phyloP scores from a whole-genome alignment of 1,140 invertebrate genomes.

The Rhyacophila brunnea region DNA sequence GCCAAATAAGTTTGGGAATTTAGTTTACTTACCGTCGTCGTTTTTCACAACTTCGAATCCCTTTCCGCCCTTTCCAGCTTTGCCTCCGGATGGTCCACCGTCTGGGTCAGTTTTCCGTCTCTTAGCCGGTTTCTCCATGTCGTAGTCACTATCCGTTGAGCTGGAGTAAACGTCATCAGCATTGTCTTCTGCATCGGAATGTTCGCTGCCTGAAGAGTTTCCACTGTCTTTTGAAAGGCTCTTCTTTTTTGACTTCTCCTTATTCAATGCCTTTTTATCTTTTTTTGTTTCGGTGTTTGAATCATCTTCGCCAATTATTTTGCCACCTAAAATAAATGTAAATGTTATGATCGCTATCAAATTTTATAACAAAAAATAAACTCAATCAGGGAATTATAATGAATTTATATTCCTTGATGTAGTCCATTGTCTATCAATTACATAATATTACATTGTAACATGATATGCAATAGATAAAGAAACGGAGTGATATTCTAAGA shows the following conservation, averaged over 20 bases:
- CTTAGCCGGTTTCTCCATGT: slow-evolving; percentile 49
- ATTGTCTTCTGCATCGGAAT: slow-evolving; percentile 37
- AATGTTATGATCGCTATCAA: too few relatives aligned
- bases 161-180: slow-evolving; percentile 49
- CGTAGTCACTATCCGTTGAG: slow-evolving; percentile 61
- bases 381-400: too few relatives aligned
- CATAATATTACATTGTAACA: too few relatives aligned
- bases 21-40: slow-evolving; percentile 49
- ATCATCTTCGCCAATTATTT: slow-evolving; percentile 54
- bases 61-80: slow-evolving; percentile 44
- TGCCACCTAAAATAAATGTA: slow-evolving; percentile 39
- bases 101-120: slow-evolving; percentile 34
- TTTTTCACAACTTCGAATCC: slow-evolving; percentile 69
- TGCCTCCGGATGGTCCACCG: slow-evolving; percentile 40
- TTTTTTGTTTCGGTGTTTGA: slow-evolving; percentile 36
- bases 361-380: too few relatives aligned
- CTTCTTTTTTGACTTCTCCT: slow-evolving; percentile 38
- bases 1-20: too few relatives aligned
- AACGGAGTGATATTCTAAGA: too few relatives aligned
- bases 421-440: too few relatives aligned
- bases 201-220: slow-evolving; percentile 36
- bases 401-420: too few relatives aligned
- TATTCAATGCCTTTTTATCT: slow-evolving; percentile 34
- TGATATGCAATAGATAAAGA: too few relatives aligned
- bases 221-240: slow-evolving; percentile 39